Conservation (phyloP, 2,888 invertebrate species). For the Hipparchia semele region DNA sequence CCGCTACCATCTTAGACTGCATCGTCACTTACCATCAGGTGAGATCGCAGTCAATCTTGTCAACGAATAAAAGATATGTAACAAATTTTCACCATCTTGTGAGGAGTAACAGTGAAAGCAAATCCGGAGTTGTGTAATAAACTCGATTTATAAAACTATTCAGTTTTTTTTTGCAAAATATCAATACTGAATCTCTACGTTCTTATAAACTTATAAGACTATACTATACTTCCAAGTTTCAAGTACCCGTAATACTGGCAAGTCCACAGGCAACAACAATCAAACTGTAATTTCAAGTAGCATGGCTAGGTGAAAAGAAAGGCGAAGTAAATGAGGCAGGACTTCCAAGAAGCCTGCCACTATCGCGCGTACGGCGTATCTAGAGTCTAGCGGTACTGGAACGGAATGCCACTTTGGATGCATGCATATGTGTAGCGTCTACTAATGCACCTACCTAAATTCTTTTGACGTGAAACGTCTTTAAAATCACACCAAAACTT, state of each 20-base stretch:
- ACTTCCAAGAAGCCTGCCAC: constrained; percentile 39
- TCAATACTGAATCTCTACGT: neutral
- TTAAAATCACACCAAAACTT: too few relatives aligned
- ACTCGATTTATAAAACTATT: too few relatives aligned
- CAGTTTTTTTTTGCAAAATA: too few relatives aligned
- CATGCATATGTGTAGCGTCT: constrained; percentile 36
- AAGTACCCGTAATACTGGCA: constrained; percentile 15
- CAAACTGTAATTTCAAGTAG: constrained; percentile 43
- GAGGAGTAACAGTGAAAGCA: too few relatives aligned
- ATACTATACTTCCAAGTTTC: neutral
- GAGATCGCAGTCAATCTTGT: too few relatives aligned
- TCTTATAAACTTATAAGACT: too few relatives aligned
- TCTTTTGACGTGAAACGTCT: neutral
- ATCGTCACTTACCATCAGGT: too few relatives aligned
- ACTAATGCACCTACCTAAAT: constrained; percentile 18
- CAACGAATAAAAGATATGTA: too few relatives aligned
- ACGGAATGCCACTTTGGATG: constrained; percentile 39
- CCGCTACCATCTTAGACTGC: too few relatives aligned
- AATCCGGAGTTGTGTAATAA: too few relatives aligned
- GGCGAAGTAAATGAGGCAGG: constrained; percentile 42
- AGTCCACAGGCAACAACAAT: constrained; percentile 28
- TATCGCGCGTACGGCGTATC: constrained; percentile 33
- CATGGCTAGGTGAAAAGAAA: constrained; percentile 40
- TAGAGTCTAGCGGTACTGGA: constrained; percentile 33
- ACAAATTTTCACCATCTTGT: too few relatives aligned